These are phyloP conservation scores for Parazoanthus swiftii DNA, from an alignment of 92 coral and sea anemone species.

Conservation along the genomic window DNA sequence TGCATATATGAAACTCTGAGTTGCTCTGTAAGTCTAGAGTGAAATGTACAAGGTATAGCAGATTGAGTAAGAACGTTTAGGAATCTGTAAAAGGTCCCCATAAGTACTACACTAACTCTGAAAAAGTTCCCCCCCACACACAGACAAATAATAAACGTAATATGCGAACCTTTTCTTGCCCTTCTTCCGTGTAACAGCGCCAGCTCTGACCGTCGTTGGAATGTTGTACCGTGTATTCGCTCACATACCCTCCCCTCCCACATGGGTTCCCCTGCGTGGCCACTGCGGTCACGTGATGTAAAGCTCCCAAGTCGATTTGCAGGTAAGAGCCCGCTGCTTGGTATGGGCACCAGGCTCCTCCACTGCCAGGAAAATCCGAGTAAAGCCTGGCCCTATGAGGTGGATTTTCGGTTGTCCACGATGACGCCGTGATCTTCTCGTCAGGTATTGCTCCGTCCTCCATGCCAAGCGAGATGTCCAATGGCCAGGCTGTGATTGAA, in stretches of 20 bases:
- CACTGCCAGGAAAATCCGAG: neutral
- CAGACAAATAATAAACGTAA: too few species aligned
- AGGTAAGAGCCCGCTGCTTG: slow-evolving; percentile 41
- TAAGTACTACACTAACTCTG: too few species aligned
- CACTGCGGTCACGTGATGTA: slow-evolving; percentile 40
- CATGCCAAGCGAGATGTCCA: slow-evolving; percentile 45
- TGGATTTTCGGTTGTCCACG: slow-evolving; percentile 11
- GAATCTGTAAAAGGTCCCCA: too few species aligned
- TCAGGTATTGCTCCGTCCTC: slow-evolving; percentile 49
- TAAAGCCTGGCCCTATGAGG: slow-evolving; percentile 46
- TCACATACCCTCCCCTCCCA: slow-evolving; percentile 14
- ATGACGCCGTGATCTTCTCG: slow-evolving; percentile 42
- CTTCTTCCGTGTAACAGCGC: slow-evolving; percentile 16
- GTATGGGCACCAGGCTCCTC: slow-evolving; percentile 44
- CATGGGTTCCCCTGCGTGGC: slow-evolving; percentile 43
- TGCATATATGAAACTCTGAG: too few species aligned
- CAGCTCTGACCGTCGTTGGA: slow-evolving; percentile 15
- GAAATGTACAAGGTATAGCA: too few species aligned
- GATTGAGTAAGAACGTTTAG: too few species aligned
- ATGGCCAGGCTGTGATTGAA: neutral
- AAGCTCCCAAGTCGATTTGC: slow-evolving; percentile 45
- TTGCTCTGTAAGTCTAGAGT: too few species aligned
- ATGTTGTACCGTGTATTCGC: slow-evolving; percentile 1
- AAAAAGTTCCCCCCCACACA: too few species aligned
- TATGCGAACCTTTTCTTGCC: slow-evolving; percentile 11